These are phyloP conservation scores for Pantelozetes paolii DNA, from an alignment of 2,888 invertebrate genomes.

Conservation along the genomic window DNA sequence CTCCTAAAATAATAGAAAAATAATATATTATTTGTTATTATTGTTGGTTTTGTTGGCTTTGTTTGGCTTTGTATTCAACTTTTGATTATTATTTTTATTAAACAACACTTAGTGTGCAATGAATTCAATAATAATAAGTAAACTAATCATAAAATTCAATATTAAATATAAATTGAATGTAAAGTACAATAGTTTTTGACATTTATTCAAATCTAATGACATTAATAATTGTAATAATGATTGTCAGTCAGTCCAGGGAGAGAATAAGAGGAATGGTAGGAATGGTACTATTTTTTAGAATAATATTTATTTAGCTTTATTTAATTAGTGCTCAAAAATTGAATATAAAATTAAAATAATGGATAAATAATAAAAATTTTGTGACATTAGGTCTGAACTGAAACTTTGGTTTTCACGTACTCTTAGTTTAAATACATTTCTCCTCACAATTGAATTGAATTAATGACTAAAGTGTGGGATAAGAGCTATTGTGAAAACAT, in stretches of 20 bases:
- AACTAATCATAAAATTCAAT: too few species aligned
- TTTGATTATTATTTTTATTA: too few species aligned
- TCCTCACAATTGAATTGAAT: conserved; percentile 24
- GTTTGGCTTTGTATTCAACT: too few species aligned
- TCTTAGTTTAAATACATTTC: background rate
- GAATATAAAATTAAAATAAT: background rate
- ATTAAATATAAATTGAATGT: background rate
- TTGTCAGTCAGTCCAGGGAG: background rate
- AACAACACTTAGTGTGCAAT: too few species aligned
- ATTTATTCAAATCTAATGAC: conserved; percentile 1
- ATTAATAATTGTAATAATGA: background rate
- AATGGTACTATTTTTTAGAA: background rate
- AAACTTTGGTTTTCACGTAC: background rate
- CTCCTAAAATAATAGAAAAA: conserved; percentile 3
- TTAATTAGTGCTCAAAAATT: background rate
- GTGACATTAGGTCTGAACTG: background rate
- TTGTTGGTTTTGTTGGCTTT: too few species aligned
- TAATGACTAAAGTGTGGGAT: conserved; percentile 27
- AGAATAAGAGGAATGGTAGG: background rate
- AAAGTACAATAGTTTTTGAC: background rate
- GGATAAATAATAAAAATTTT: background rate
- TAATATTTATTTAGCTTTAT: conserved; percentile 17
- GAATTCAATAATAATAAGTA: too few species aligned
- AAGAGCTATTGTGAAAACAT: conserved; percentile 24
- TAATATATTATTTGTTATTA: too few species aligned